phyloP scores from a whole-genome alignment of 1,140 invertebrate genomes.

The Solenopsis fugax region DNA sequence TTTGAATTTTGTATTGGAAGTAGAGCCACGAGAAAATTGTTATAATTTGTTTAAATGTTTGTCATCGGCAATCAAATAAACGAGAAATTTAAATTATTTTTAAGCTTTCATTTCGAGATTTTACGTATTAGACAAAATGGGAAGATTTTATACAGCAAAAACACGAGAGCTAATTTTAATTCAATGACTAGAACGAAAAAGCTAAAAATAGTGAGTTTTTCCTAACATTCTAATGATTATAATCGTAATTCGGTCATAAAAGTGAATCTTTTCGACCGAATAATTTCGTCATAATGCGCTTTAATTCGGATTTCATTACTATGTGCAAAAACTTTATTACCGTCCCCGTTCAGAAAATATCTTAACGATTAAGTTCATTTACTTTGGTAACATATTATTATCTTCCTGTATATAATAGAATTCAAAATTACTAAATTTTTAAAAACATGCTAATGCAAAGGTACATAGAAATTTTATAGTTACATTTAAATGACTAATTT shows the following conservation, averaged over 20 bases:
- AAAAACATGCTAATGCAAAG: neutral
- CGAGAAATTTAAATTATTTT: neutral
- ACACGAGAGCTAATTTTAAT: neutral
- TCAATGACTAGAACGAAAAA: neutral
- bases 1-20: neutral
- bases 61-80: neutral
- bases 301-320: neutral
- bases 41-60: no score
- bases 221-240: neutral
- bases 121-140: neutral
- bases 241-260: constrained; percentile 35
- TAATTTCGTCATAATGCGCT: neutral
- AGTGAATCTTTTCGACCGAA: constrained; percentile 2
- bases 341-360: neutral
- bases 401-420: neutral
- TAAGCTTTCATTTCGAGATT: neutral
- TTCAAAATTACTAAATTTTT: neutral
- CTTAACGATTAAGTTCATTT: constrained; percentile 11
- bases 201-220: neutral
- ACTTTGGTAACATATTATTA: neutral
- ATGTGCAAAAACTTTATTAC: neutral
- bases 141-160: constrained; percentile 28
- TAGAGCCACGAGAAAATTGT: neutral
- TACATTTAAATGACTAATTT: neutral
- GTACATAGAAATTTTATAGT: neutral